Evolutionary conservation across 2,888 invertebrate genomes (phyloP), one percentile per base, ranked within the genome.

Genomic region (Idaea aversata): DNA sequence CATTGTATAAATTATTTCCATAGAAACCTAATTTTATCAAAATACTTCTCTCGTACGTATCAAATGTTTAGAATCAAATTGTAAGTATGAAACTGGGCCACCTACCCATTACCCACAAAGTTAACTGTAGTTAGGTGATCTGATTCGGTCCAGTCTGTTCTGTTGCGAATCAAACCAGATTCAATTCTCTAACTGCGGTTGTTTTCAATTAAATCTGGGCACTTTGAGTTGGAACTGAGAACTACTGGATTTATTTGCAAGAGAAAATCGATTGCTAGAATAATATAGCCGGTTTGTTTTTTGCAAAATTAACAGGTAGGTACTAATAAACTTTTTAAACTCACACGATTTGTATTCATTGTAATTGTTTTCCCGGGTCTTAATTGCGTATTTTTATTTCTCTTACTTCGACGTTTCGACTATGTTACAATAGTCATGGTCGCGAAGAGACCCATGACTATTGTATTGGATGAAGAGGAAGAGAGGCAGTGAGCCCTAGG

Each of bases 141-240:
- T 47, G 7, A 57, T 15, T 15, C 59, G 25, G 60, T n/a, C 34
- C 61, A 65, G 61, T 61, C 59, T 36, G 64, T 61, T 61, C 64
- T 61, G 64, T 57, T 61, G n/a, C 61, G 34, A 58, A 59, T 61
- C 35, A 58, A 65, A 38, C 59, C 61, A 61, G 61, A 64, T 61
- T 58, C 34, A 38, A 63, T 63, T 59, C 16, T 35, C 38, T 34
- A 15, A 63, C 63, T 59, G 59, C 47, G 47, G 47, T 47, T 13
- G 13, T 0, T 47, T 47, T 47, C 7, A 47, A 47, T 47, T 47
- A 47, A 47, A 47, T 10, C 47, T 47, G 7, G 47, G 47, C 10
- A 13, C 10, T 47, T 47, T 10, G 10, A 13, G 47, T 47, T 7
- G 10, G 10, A 13, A 47, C 47, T 47, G 10, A 0, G 10, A 13